Evolutionary conservation across 53 echinoderm and acorn worm genomes (phyloP).

Genomic region (Paelopatides confundens): DNA sequence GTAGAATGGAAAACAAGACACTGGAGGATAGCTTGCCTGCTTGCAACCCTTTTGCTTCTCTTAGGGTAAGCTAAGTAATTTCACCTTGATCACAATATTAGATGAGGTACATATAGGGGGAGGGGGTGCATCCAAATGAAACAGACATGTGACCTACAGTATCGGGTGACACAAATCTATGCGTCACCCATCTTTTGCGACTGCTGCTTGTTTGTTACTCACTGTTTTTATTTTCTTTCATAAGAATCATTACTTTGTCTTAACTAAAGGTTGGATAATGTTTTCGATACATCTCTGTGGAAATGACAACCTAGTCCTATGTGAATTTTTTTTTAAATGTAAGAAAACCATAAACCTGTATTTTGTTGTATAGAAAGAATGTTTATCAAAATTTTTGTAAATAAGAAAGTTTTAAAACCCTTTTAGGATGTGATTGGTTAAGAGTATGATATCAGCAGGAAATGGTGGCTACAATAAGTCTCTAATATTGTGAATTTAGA

Average conservation of each 20-base stretch:
- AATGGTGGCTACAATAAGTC: too few relatives aligned
- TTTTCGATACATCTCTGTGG: not conserved
- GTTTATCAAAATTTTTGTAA: not conserved
- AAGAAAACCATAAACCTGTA: not conserved
- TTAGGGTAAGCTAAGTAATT: conserved; percentile 77
- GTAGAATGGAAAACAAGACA: conserved; percentile 78
- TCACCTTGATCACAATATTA: conserved; percentile 30
- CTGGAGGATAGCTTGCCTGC: conserved; percentile 73
- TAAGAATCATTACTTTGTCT: too few relatives aligned
- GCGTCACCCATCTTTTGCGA: too few relatives aligned
- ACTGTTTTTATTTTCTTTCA: not conserved
- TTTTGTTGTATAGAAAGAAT: not conserved
- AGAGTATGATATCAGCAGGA: not conserved
- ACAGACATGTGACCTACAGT: not conserved
- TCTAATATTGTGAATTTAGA: too few relatives aligned
- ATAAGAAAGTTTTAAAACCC: not conserved
- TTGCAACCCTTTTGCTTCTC: conserved; percentile 81
- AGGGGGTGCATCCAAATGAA: not conserved
- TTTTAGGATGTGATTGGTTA: not conserved
- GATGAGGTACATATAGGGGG: not conserved
- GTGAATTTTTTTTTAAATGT: not conserved
- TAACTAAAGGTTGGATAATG: not conserved
- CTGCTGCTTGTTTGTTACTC: not conserved
- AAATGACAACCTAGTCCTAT: not conserved
- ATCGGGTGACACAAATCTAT: not conserved